phyloP scores from a whole-genome alignment of 1,140 invertebrate species.

The Cotesia vestalis region DNA sequence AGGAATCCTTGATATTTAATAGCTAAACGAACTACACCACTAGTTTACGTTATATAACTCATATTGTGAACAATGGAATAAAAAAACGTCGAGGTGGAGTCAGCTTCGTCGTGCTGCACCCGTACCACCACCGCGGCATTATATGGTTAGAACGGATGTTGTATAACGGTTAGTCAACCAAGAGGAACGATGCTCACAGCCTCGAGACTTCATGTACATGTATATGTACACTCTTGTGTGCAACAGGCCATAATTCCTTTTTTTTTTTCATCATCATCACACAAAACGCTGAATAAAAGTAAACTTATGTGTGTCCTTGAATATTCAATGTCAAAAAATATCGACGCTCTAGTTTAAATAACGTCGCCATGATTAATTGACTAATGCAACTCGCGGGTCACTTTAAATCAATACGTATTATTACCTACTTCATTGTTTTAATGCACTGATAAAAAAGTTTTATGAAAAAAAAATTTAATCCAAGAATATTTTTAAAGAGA shows the following conservation, averaged over 20 bases:
- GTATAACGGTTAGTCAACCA: slow-evolving; percentile 60
- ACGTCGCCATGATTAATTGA: no score
- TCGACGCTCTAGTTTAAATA: neutral
- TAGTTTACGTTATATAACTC: slow-evolving; percentile 37
- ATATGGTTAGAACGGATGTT: slow-evolving; percentile 56
- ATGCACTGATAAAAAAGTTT: no score
- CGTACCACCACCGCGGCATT: slow-evolving; percentile 2
- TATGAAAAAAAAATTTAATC: no score
- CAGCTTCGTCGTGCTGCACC: slow-evolving; percentile 23
- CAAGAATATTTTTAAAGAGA: no score
- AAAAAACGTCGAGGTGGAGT: slow-evolving; percentile 34
- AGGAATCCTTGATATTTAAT: slow-evolving; percentile 15
- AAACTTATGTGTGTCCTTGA: neutral
- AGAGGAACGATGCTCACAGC: slow-evolving; percentile 52
- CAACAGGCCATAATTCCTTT: slow-evolving; percentile 54
- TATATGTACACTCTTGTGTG: slow-evolving; percentile 34
- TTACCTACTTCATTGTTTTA: no score
- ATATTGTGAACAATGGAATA: slow-evolving; percentile 39
- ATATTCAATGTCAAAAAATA: slow-evolving; percentile 6
- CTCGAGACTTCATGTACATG: slow-evolving; percentile 9
- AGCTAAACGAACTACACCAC: slow-evolving; percentile 28
- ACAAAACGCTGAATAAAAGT: neutral
- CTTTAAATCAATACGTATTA: no score
- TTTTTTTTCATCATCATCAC: neutral
- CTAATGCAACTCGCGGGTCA: no score